These are phyloP conservation scores for Himalopsyche tibetana DNA, from an alignment of 2,888 invertebrate genomes.

Conservation along the genomic window DNA sequence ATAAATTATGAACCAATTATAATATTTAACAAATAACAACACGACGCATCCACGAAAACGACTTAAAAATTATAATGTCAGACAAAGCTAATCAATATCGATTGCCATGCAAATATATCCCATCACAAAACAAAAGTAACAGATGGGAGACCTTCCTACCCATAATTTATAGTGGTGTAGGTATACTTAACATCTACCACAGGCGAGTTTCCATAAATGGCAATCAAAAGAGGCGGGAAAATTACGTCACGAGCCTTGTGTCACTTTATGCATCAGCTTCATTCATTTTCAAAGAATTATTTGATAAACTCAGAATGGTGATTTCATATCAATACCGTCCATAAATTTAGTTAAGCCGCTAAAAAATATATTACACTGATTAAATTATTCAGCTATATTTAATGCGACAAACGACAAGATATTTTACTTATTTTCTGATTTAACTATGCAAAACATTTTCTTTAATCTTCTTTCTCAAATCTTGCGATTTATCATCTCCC, in stretches of 20 bases:
- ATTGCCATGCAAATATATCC: not conserved
- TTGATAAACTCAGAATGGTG: not conserved
- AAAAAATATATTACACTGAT: too few relatives aligned
- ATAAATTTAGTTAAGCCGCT: not conserved
- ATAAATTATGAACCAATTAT: too few relatives aligned
- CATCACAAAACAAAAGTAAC: constrained; percentile 14
- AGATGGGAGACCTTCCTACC: constrained; percentile 26
- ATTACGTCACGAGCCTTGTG: constrained; percentile 26
- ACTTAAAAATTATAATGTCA: not conserved
- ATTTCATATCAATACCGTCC: not conserved
- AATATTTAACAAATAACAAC: too few relatives aligned
- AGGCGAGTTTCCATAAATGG: constrained; percentile 8
- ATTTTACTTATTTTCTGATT: too few relatives aligned
- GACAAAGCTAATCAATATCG: not conserved
- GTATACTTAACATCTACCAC: not conserved
- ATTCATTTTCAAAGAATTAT: constrained; percentile 20
- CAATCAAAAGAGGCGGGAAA: constrained; percentile 24
- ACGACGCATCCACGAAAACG: too few relatives aligned
- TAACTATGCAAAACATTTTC: too few relatives aligned
- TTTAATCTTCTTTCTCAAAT: too few relatives aligned
- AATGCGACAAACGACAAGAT: too few relatives aligned
- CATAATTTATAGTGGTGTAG: not conserved
- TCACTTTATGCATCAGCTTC: not conserved
- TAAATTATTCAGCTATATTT: too few relatives aligned
- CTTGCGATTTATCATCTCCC: too few relatives aligned